phyloP scores from a whole-genome alignment of 2,888 invertebrate species.

The Allolobophora icterica region DNA sequence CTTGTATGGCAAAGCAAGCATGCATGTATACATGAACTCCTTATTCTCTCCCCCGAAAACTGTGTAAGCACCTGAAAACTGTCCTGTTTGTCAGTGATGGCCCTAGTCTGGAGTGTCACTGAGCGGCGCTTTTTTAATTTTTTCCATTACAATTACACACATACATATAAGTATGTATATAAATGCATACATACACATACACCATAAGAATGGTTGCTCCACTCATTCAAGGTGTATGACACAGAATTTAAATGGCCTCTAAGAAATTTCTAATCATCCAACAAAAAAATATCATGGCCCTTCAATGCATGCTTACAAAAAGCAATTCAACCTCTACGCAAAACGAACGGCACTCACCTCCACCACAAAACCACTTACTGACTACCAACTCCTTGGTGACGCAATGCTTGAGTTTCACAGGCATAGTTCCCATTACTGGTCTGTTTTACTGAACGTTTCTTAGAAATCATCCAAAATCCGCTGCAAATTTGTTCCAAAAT shows the following conservation, averaged over 20 bases:
- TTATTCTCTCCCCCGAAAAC: too few relatives aligned
- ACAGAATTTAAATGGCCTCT: background rate
- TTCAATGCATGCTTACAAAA: background rate
- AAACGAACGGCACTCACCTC: background rate
- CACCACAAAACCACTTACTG: background rate
- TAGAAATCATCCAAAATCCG: background rate
- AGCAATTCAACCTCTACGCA: background rate
- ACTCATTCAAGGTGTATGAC: too few relatives aligned
- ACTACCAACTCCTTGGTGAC: background rate
- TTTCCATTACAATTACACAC: too few relatives aligned
- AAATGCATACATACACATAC: too few relatives aligned
- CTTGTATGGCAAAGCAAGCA: background rate
- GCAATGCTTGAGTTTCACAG: background rate
- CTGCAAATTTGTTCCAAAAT: background rate
- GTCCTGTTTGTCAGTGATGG: too few relatives aligned
- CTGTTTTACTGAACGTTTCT: background rate
- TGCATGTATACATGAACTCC: background rate
- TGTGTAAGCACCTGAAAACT: too few relatives aligned
- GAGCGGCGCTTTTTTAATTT: too few relatives aligned
- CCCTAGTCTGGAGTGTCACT: too few relatives aligned
- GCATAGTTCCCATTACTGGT: background rate
- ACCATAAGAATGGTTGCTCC: too few relatives aligned
- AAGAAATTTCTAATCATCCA: background rate
- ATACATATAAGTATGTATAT: too few relatives aligned
- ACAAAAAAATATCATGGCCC: background rate